These are phyloP conservation scores for Campylomormyrus tamandua DNA, from an alignment of 2,113 vertebrate genomes.

Conservation along the genomic window DNA sequence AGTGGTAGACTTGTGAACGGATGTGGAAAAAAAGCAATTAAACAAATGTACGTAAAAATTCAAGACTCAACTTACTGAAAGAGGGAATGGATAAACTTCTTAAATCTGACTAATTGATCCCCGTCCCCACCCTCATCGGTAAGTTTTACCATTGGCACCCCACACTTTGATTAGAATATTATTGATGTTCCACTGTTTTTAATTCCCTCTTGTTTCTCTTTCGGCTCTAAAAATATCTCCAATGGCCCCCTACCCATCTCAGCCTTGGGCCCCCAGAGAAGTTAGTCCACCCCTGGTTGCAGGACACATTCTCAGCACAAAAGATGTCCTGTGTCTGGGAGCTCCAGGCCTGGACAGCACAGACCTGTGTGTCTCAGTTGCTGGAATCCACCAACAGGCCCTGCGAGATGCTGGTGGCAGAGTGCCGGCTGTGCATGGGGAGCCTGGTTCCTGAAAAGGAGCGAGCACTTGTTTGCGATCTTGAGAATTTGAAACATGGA, in stretches of 20 bases:
- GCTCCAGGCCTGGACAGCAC: not conserved
- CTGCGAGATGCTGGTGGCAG: not conserved
- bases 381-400: not conserved
- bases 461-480: not conserved
- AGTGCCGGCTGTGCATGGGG: not conserved
- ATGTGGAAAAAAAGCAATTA: too few relatives aligned
- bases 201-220: not conserved
- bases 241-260: not conserved
- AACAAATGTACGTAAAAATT: too few relatives aligned
- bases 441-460: not conserved
- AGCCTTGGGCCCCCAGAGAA: not conserved
- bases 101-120: too few relatives aligned
- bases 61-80: too few relatives aligned
- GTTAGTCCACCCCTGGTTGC: not conserved
- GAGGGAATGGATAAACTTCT: too few relatives aligned
- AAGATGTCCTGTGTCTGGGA: not conserved
- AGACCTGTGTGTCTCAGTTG: not conserved
- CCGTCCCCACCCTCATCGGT: not conserved
- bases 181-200: not conserved
- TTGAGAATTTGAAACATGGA: conserved; percentile 8
- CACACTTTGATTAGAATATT: not conserved
- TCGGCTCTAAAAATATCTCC: not conserved
- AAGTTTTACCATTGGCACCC: not conserved
- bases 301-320: not conserved
- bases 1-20: too few relatives aligned